Conservation (phyloP, 2,888 invertebrate genomes). For the Sisyra nigra region DNA sequence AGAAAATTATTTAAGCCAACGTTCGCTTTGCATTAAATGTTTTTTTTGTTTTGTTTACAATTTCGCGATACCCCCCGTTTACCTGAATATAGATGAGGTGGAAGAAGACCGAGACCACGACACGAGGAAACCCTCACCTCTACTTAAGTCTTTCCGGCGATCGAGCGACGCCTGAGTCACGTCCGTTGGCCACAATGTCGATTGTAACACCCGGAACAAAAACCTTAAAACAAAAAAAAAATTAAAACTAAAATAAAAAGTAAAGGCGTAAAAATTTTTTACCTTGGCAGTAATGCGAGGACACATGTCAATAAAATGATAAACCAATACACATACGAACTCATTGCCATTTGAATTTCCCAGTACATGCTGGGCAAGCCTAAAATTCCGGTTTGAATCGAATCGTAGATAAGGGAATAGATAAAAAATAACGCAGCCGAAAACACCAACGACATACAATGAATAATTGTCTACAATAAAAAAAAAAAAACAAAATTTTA, state of each 20-base stretch:
- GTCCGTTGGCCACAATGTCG: conserved; percentile 56
- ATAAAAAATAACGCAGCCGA: conserved; percentile 70
- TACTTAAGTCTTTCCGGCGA: conserved; percentile 34
- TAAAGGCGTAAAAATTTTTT: conserved; percentile 15
- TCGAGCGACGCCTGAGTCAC: conserved; percentile 52
- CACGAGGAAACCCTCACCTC: conserved; percentile 45
- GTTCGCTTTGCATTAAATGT: neutral
- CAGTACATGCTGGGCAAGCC: conserved; percentile 75
- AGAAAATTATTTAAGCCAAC: too few species aligned
- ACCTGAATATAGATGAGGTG: conserved; percentile 42
- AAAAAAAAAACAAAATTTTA: conserved; percentile 12
- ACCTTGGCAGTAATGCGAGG: conserved; percentile 72
- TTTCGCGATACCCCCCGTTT: conserved; percentile 12
- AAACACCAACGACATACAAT: conserved; percentile 55
- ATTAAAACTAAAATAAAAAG: conserved; percentile 1
- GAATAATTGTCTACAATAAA: conserved; percentile 76
- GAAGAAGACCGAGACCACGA: conserved; percentile 44
- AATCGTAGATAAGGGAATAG: conserved; percentile 73
- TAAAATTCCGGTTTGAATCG: conserved; percentile 63
- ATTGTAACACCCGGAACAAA: conserved; percentile 48
- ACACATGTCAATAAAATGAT: conserved; percentile 60
- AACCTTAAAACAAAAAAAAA: conserved; percentile 34
- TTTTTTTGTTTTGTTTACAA: too few species aligned
- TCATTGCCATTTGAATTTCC: conserved; percentile 66
- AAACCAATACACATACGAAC: conserved; percentile 65